These are phyloP conservation scores for Tyrannus savana DNA, from an alignment of 2,113 vertebrate species.

Conservation along the genomic window DNA sequence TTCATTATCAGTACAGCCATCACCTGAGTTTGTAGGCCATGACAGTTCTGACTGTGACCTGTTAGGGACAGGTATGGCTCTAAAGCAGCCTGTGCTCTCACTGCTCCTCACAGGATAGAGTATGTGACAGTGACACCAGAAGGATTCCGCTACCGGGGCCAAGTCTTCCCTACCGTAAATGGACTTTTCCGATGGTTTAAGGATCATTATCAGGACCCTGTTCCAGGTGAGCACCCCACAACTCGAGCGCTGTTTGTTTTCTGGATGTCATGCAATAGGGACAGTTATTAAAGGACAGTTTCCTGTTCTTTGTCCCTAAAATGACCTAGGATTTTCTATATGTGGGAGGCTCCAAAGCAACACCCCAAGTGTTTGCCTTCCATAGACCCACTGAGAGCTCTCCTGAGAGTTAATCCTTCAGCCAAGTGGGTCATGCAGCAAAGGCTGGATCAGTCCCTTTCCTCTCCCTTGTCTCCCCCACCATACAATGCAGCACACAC, in stretches of 20 bases:
- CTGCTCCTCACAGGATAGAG: constrained; percentile 81
- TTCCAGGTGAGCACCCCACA: constrained; percentile 81
- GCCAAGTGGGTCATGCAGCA: not conserved
- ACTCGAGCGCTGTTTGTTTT: not conserved
- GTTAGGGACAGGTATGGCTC: not conserved
- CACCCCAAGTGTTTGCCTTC: not conserved
- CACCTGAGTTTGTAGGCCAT: not conserved
- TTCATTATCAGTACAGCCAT: not conserved
- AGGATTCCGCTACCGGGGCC: constrained; percentile 96
- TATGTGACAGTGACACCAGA: constrained; percentile 96
- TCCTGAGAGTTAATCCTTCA: not conserved
- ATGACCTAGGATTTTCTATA: not conserved
- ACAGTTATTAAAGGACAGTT: not conserved
- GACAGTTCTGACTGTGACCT: not conserved
- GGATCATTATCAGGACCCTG: constrained; percentile 97
- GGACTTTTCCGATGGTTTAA: constrained; percentile 98
- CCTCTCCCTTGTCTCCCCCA: not conserved
- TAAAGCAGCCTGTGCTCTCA: not conserved
- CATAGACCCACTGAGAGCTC: not conserved
- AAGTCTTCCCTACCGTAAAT: constrained; percentile 93
- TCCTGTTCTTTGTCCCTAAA: not conserved
- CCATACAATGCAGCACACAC: not conserved
- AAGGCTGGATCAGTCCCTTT: not conserved
- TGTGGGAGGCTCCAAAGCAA: not conserved
- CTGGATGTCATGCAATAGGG: not conserved